Evolutionary conservation across 2,888 invertebrate genomes (phyloP).

Genomic region (Drosophila ezoana): DNA sequence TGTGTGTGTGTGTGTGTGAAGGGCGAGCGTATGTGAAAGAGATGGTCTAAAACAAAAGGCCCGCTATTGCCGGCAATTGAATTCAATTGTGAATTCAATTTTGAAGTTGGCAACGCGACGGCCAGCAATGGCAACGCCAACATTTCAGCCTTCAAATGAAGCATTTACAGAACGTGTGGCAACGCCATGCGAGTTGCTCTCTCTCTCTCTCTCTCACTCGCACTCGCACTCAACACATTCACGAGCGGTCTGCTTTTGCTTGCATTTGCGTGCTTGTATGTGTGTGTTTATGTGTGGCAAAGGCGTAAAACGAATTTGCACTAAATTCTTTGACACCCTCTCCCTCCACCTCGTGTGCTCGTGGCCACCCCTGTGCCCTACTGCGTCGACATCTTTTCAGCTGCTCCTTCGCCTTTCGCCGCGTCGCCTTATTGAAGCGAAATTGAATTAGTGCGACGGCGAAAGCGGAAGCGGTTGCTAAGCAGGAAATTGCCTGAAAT

Average conservation of each 20-base stretch:
- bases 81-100: conserved; percentile 80
- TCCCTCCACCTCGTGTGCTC: neutral
- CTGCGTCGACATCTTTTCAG: conserved; percentile 58
- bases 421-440: conserved; percentile 71
- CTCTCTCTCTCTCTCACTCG: neutral
- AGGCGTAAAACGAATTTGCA: conserved; percentile 78
- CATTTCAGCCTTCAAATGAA: conserved; percentile 66
- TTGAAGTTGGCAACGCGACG: conserved; percentile 69
- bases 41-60: conserved; percentile 64
- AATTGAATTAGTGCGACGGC: conserved; percentile 78
- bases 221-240: neutral
- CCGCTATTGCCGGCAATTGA: conserved; percentile 61
- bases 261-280: conserved; percentile 3
- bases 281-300: conserved; percentile 22
- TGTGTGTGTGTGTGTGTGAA: neutral
- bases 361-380: conserved; percentile 15
- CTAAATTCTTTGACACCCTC: conserved; percentile 61
- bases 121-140: conserved; percentile 33
- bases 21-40: neutral
- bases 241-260: conserved; percentile 7
- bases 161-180: conserved; percentile 48
- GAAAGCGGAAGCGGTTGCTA: conserved; percentile 82
- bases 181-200: conserved; percentile 42
- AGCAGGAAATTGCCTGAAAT: conserved; percentile 83
- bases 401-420: conserved; percentile 50